phyloP scores from a whole-genome alignment of 23 tunicate genomes.

The Halocynthia roretzi region DNA sequence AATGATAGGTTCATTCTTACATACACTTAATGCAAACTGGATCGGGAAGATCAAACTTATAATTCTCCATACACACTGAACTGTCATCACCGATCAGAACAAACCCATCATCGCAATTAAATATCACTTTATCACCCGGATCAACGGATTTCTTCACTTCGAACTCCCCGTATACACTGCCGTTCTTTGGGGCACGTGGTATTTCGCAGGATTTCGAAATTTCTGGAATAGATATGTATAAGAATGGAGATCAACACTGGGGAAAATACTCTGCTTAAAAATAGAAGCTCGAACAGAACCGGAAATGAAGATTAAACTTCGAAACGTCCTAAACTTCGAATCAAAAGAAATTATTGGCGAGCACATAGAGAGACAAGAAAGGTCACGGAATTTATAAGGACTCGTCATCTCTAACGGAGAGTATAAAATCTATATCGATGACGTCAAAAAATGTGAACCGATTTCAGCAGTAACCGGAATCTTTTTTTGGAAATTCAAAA shows the following conservation, averaged over 20 bases:
- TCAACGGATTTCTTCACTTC: neutral
- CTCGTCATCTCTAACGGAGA: too few relatives aligned
- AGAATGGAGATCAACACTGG: neutral
- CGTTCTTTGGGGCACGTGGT: neutral
- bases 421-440: too few relatives aligned
- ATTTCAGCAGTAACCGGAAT: too few relatives aligned
- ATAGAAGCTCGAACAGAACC: too few relatives aligned
- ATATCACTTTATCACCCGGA: neutral
- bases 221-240: neutral
- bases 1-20: neutral
- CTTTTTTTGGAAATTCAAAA: too few relatives aligned
- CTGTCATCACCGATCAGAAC: conserved; percentile 5
- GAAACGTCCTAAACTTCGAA: too few relatives aligned
- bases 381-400: too few relatives aligned
- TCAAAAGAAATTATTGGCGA: too few relatives aligned
- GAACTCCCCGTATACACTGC: neutral
- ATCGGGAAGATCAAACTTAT: neutral
- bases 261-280: neutral
- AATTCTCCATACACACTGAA: neutral
- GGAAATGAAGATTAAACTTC: too few relatives aligned
- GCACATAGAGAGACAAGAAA: too few relatives aligned
- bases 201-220: conserved; percentile 2
- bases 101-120: conserved; percentile 2
- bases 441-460: too few relatives aligned
- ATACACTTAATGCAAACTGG: conserved; percentile 7